A percentile compares a stretch with the other conserved stretches of the same genome.
Conservation (phyloP, 1,140 invertebrate species). For the Ectropis grisescens region DNA sequence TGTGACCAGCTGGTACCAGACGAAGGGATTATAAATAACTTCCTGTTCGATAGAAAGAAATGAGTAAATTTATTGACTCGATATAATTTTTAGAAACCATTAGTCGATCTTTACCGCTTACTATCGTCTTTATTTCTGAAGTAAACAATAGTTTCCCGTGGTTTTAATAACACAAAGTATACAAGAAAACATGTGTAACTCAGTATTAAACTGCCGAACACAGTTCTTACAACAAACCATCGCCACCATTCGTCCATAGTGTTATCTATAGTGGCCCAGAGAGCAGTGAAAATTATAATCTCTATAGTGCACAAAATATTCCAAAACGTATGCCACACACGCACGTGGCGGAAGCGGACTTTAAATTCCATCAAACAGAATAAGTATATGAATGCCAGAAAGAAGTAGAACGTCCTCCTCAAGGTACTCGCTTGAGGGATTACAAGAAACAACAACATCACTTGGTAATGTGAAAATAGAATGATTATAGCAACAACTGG, state of each 20-base stretch:
- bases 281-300: conserved; percentile 74
- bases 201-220: conserved; percentile 58
- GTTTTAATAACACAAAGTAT: conserved; percentile 71
- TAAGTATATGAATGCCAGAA: conserved; percentile 78
- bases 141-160: conserved; percentile 65
- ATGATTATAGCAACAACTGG: conserved; percentile 70
- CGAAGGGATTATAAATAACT: not conserved
- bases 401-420: conserved; percentile 72
- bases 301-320: conserved; percentile 75
- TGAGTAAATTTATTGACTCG: too few species aligned
- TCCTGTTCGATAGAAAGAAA: conserved; percentile 2
- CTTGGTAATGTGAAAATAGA: conserved; percentile 71
- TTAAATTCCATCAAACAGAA: conserved; percentile 83
- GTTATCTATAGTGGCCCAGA: conserved; percentile 75
- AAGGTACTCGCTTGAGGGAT: conserved; percentile 70
- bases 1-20: conserved; percentile 3
- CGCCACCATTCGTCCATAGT: conserved; percentile 74
- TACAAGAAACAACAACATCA: conserved; percentile 73
- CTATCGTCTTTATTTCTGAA: conserved; percentile 8
- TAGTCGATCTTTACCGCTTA: too few species aligned
- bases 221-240: conserved; percentile 68
- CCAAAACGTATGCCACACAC: conserved; percentile 76
- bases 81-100: too few species aligned
- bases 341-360: conserved; percentile 78
- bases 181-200: conserved; percentile 67